Evolutionary conservation across 1,140 invertebrate genomes (phyloP).

Genomic region (Pseudomyrmex dendroicus): DNA sequence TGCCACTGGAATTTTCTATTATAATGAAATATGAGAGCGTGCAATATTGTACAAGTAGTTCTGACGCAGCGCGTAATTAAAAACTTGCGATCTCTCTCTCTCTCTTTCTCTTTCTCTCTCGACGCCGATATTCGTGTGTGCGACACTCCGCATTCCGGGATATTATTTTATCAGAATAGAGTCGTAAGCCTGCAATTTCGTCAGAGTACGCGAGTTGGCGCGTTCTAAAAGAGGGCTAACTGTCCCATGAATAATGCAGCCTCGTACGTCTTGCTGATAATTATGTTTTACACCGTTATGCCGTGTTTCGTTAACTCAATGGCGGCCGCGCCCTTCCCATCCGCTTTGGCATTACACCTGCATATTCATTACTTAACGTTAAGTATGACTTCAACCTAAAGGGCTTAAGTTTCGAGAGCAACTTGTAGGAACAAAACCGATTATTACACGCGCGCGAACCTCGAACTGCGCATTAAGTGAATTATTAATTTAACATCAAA

Average conservation of each 20-base stretch:
- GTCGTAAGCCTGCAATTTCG: constrained; percentile 79
- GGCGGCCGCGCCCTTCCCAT: constrained; percentile 73
- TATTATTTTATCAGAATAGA: constrained; percentile 71
- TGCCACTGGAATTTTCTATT: constrained; percentile 48
- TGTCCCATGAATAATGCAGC: constrained; percentile 81
- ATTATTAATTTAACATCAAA: constrained; percentile 48
- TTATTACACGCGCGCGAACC: constrained; percentile 40
- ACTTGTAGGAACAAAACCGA: constrained; percentile 8
- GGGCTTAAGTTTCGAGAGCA: constrained; percentile 31
- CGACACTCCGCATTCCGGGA: background rate
- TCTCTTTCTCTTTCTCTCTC: background rate
- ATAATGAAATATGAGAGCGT: constrained; percentile 28
- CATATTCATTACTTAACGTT: constrained; percentile 81
- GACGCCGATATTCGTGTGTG: constrained; percentile 5
- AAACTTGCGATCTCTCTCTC: constrained; percentile 14
- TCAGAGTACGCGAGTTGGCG: constrained; percentile 54
- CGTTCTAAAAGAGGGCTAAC: constrained; percentile 79
- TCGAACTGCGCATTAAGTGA: constrained; percentile 27
- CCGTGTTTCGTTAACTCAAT: constrained; percentile 82
- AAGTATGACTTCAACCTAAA: constrained; percentile 75
- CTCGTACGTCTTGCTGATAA: constrained; percentile 82
- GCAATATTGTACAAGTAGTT: constrained; percentile 19
- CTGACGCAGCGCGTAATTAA: constrained; percentile 1
- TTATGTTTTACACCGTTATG: constrained; percentile 83
- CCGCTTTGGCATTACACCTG: constrained; percentile 74